phyloP scores from a whole-genome alignment of 2,113 vertebrate species.

The Columba janthina region DNA sequence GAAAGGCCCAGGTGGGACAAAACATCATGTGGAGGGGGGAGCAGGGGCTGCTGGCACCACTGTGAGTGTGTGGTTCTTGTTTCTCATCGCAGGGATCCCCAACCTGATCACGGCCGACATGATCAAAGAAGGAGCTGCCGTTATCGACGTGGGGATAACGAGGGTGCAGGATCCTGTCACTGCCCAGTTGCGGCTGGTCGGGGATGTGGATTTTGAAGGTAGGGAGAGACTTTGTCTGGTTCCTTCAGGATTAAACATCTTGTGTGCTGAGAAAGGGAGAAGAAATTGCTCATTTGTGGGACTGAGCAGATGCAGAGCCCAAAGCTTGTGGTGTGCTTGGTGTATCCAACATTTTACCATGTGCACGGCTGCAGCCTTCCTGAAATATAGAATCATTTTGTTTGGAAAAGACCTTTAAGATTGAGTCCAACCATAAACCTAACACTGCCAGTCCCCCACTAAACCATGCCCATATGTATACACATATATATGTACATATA shows the following conservation, averaged over 20 bases:
- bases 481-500: too few species aligned
- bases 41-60: neutral
- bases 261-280: neutral
- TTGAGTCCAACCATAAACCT: too few species aligned
- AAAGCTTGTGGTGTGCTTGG: too few species aligned
- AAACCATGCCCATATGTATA: too few species aligned
- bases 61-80: accelerated
- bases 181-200: conserved; percentile 86
- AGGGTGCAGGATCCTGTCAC: conserved; percentile 88
- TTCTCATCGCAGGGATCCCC: conserved; percentile 84
- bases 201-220: conserved; percentile 99
- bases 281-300: accelerated
- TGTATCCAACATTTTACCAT: too few species aligned
- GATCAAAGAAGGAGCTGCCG: conserved; percentile 94
- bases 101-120: conserved; percentile 97
- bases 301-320: neutral
- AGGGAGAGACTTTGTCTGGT: neutral
- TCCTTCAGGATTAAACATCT: accelerated
- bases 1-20: neutral
- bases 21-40: accelerated
- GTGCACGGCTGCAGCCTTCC: too few species aligned
- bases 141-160: conserved; percentile 97
- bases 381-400: too few species aligned
- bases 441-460: too few species aligned
- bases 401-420: too few species aligned